Percentiles rank a stretch among this genome's conserved stretches.
These are phyloP conservation scores for Siniperca chuatsi DNA, from an alignment of 2,113 vertebrate genomes.

Conservation along the genomic window DNA sequence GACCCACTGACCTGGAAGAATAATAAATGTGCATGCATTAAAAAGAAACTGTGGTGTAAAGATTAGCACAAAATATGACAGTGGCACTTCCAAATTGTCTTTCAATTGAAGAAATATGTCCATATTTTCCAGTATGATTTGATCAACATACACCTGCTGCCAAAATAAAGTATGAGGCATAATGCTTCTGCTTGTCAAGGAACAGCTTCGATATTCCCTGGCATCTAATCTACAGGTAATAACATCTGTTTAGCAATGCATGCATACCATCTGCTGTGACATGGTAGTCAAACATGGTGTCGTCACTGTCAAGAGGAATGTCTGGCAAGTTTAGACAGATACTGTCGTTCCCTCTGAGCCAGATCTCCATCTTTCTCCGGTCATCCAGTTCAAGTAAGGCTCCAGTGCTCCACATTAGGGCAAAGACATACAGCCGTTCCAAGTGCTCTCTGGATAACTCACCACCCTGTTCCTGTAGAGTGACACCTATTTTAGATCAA, in stretches of 20 bases:
- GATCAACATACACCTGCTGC: neutral
- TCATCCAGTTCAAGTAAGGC: constrained; percentile 90
- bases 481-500: constrained; percentile 8
- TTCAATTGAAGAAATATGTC: neutral
- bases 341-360: constrained; percentile 85
- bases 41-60: neutral
- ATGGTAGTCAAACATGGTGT: constrained; percentile 93
- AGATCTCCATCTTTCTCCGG: constrained; percentile 89
- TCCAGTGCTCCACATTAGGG: constrained; percentile 96
- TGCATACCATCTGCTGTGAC: constrained; percentile 88
- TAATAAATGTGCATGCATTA: constrained; percentile 27
- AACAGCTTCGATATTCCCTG: neutral
- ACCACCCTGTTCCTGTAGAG: constrained; percentile 88
- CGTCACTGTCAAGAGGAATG: constrained; percentile 80
- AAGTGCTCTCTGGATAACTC: constrained; percentile 87
- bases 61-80: neutral
- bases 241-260: constrained; percentile 27
- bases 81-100: neutral
- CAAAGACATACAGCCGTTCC: constrained; percentile 92
- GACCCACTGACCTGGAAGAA: constrained; percentile 88
- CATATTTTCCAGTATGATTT: neutral
- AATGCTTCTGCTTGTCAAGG: neutral
- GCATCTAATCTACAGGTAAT: neutral
- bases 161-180: neutral
- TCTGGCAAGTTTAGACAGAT: constrained; percentile 86